A percentile compares a stretch with the other conserved stretches of the same genome.
Conservation (phyloP, 2,888 invertebrate species). For the Junonia oenone region DNA sequence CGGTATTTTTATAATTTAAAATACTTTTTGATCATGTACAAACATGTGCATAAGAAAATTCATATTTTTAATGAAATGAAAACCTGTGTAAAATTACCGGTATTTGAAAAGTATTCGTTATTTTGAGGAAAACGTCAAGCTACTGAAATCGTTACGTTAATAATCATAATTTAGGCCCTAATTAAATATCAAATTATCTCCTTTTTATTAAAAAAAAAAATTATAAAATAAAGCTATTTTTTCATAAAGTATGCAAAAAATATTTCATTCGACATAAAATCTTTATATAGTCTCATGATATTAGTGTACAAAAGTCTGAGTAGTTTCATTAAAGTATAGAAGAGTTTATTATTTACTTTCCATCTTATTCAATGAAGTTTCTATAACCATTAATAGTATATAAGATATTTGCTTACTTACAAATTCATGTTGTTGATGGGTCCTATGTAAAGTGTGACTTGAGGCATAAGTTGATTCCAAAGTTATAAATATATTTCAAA, state of each 20-base stretch:
- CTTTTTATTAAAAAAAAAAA: too few species aligned
- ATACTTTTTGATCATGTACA: too few species aligned
- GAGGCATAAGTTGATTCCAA: too few species aligned
- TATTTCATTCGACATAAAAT: neutral
- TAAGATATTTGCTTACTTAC: neutral
- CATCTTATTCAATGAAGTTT: neutral
- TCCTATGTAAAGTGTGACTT: neutral
- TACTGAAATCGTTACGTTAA: neutral
- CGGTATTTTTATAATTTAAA: neutral
- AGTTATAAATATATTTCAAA: too few species aligned
- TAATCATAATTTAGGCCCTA: too few species aligned
- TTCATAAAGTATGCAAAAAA: neutral
- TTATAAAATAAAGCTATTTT: too few species aligned
- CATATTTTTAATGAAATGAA: too few species aligned
- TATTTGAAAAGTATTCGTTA: neutral
- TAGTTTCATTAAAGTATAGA: neutral
- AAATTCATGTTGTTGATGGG: neutral
- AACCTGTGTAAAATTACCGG: neutral
- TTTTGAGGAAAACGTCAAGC: neutral
- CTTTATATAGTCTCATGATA: neutral
- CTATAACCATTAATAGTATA: neutral
- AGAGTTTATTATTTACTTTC: too few species aligned
- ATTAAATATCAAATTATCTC: neutral
- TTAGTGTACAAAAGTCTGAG: too few species aligned
- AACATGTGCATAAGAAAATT: too few species aligned